Base-by-base conservation (phyloP, 30 jellyfish, hydroid and myxozoan species). In the Pseudorhiza aurosa region DNA sequence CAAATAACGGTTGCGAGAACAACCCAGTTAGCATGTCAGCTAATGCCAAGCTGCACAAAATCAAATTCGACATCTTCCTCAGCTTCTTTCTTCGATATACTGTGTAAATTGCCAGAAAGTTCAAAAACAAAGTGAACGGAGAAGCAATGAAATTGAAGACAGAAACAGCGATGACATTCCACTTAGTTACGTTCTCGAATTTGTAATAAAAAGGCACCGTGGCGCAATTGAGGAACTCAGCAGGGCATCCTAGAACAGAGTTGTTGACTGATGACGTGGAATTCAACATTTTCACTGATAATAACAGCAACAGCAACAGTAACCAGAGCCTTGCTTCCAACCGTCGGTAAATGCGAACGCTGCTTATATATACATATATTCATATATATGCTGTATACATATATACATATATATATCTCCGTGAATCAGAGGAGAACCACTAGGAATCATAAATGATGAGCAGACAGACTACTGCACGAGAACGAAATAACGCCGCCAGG, bases 21-120 rank as follows among this genome's bases (percentile, higher is more conserved):
- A 49, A 30, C 39, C 83, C 83, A 2, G 83, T 70, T 36, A 70
- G 25, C 83, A 70, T 26, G 53, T 70, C 83, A 10, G 83, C 47
- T 12, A 51, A 40, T 25, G 83, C 83, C 47, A 70, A 36, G 56
- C 37, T 70, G 59, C 83, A 70, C 17, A 70, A 51, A 17, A 70
- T 45, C 59, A 70, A 51, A 51, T 70, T 70, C 12, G 83, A 70
- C 53, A 70, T 17, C 6, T 51, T 42, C 31, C 71, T 33, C 25
- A 70, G 58, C 18, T 18, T 45, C 58, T 36, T 47, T 28, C 83
- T 70, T 44, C 68, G 68, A 29, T 70, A 70, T 22, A 70, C 37
- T 31, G 83, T 70, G 19, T 70, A 70, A 2, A 70, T 42, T 31
- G 83, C 47, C 8, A 70, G 59, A 47, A 70, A 70, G 58, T 70